These are phyloP conservation scores for Pterocles burchelli DNA, from an alignment of 2,113 vertebrate species.

Conservation along the genomic window DNA sequence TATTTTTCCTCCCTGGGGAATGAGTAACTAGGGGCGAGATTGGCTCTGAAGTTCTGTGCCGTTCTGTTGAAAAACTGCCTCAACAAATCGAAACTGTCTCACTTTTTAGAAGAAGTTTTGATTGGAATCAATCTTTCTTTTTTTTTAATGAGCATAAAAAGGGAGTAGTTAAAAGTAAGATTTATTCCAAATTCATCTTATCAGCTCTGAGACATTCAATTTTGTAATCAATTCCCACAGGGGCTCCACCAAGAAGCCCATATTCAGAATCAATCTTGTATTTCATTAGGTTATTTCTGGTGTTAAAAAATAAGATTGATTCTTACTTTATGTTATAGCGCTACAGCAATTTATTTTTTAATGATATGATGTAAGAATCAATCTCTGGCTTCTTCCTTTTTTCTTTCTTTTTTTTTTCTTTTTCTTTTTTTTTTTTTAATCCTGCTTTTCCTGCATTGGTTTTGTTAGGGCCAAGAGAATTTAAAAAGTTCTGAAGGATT, in stretches of 20 bases:
- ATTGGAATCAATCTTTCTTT: conserved; percentile 73
- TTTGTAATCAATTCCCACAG: conserved; percentile 76
- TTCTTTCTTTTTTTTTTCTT: neutral
- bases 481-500: conserved; percentile 36
- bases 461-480: conserved; percentile 6
- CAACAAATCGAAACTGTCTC: conserved; percentile 65
- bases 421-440: neutral
- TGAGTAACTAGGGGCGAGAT: conserved; percentile 34
- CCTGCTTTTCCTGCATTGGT: conserved; percentile 34
- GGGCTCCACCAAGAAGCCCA: conserved; percentile 72
- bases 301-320: conserved; percentile 79
- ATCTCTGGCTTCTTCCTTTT: conserved; percentile 49
- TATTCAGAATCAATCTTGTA: conserved; percentile 76
- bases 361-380: conserved; percentile 78
- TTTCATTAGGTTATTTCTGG: conserved; percentile 78
- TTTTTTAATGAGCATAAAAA: conserved; percentile 71
- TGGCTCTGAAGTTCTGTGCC: conserved; percentile 62
- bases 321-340: conserved; percentile 75
- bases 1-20: conserved; percentile 56
- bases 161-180: conserved; percentile 76
- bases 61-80: conserved; percentile 64
- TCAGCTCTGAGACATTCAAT: conserved; percentile 74
- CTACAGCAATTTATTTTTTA: conserved; percentile 77
- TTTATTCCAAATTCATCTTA: conserved; percentile 78
- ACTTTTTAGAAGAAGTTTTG: conserved; percentile 72